These are phyloP conservation scores for Coreoperca whiteheadi DNA, from an alignment of 2,113 vertebrate genomes.

Conservation along the genomic window DNA sequence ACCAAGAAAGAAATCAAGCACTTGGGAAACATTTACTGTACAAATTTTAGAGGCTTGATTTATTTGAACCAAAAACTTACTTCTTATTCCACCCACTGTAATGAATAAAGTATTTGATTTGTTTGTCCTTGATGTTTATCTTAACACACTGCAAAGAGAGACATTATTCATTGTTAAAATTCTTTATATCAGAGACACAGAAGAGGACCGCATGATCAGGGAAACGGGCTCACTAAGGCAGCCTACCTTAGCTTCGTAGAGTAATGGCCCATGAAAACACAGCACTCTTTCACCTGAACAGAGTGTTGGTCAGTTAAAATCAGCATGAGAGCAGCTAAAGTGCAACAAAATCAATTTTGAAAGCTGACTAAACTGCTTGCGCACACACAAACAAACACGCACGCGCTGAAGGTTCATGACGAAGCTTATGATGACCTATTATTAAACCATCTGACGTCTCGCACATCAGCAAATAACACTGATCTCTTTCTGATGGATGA, in stretches of 20 bases:
- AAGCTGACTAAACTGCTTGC: not conserved
- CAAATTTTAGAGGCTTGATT: not conserved
- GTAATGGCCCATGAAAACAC: slow-evolving; percentile 99
- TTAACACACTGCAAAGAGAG: slow-evolving; percentile 94
- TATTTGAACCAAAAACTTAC: slow-evolving; percentile 85
- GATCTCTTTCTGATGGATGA: not conserved
- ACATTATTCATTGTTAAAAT: slow-evolving; percentile 12
- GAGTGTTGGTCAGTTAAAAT: slow-evolving; percentile 31
- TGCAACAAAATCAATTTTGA: not conserved
- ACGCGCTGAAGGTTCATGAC: not conserved
- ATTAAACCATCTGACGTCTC: too few relatives aligned
- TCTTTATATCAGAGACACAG: not conserved
- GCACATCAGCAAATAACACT: not conserved
- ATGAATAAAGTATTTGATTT: slow-evolving; percentile 99
- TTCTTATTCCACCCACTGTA: slow-evolving; percentile 99
- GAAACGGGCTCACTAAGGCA: not conserved
- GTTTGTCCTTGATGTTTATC: slow-evolving; percentile 99
- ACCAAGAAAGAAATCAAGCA: slow-evolving; percentile 13
- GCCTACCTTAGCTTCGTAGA: slow-evolving; percentile 99
- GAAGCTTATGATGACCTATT: not conserved
- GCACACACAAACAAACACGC: not conserved
- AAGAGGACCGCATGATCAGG: not conserved
- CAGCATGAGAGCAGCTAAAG: slow-evolving; percentile 27
- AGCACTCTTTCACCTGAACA: slow-evolving; percentile 96
- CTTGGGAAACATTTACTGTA: not conserved